phyloP scores from a whole-genome alignment of 2,113 vertebrate genomes.

The Apistogramma diplotaenia region DNA sequence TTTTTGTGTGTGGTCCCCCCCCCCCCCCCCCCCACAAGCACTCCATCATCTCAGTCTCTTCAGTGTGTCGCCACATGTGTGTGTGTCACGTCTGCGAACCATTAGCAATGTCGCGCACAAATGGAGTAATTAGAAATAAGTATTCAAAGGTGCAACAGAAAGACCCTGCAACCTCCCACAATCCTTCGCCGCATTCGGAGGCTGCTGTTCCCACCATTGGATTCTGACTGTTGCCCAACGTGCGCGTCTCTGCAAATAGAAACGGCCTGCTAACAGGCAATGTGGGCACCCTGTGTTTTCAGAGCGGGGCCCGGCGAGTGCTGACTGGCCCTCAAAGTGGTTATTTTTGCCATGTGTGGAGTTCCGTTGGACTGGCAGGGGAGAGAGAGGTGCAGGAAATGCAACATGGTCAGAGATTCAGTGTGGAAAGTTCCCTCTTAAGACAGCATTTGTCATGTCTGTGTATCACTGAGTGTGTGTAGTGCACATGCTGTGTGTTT shows the following conservation, averaged over 20 bases:
- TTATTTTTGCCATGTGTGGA: slow-evolving; percentile 72
- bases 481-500: background rate
- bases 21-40: slow-evolving; percentile 22
- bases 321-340: slow-evolving; percentile 65
- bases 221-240: slow-evolving; percentile 61
- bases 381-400: slow-evolving; percentile 55
- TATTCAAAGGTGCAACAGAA: slow-evolving; percentile 75
- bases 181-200: slow-evolving; percentile 44
- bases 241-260: slow-evolving; percentile 71
- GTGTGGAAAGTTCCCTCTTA: slow-evolving; percentile 67
- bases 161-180: slow-evolving; percentile 56
- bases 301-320: slow-evolving; percentile 55
- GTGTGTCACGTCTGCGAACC: slow-evolving; percentile 65
- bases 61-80: slow-evolving; percentile 44
- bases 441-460: slow-evolving; percentile 61
- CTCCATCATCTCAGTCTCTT: slow-evolving; percentile 55
- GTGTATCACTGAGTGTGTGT: background rate
- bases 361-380: slow-evolving; percentile 44
- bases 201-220: slow-evolving; percentile 57
- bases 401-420: slow-evolving; percentile 57
- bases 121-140: slow-evolving; percentile 76
- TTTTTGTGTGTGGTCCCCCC: too few relatives aligned
- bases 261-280: slow-evolving; percentile 63
- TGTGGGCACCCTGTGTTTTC: slow-evolving; percentile 75
- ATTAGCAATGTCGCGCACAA: slow-evolving; percentile 67